A percentile compares a stretch with the other conserved stretches of the same genome.
Evolutionary conservation across 2,888 invertebrate genomes (phyloP).

Genomic region (Callyntrura guangdongensis): DNA sequence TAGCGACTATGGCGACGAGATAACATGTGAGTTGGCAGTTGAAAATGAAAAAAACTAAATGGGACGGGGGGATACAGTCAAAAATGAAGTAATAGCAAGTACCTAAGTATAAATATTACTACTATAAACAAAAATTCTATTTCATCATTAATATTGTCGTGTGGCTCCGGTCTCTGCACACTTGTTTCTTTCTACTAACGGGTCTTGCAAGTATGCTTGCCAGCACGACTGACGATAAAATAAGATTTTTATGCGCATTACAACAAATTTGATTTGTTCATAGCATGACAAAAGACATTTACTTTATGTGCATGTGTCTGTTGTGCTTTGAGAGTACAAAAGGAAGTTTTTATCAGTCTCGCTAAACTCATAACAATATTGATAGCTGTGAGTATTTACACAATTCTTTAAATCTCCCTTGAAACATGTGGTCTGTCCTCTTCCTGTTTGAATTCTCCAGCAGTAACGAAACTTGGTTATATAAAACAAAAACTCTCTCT

Average conservation of each 20-base stretch:
- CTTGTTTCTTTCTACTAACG: too few species aligned
- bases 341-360: background rate
- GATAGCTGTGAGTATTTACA: background rate
- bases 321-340: background rate
- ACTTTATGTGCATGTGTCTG: too few species aligned
- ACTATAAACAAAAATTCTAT: conserved; percentile 3
- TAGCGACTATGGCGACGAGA: background rate
- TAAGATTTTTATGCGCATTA: too few species aligned
- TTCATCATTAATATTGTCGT: background rate
- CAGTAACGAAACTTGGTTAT: background rate
- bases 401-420: background rate
- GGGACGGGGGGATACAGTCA: background rate
- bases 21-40: background rate
- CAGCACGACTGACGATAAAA: too few species aligned
- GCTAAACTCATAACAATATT: background rate
- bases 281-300: too few species aligned
- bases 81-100: background rate
- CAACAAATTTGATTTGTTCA: too few species aligned
- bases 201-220: too few species aligned
- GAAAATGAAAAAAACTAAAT: background rate
- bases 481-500: background rate
- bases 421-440: background rate
- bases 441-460: conserved; percentile 4
- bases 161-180: too few species aligned
- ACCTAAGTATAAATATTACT: background rate